Base-by-base conservation (phyloP, 2,797 vertebrate species). In the Megaceryle alcyon region DNA sequence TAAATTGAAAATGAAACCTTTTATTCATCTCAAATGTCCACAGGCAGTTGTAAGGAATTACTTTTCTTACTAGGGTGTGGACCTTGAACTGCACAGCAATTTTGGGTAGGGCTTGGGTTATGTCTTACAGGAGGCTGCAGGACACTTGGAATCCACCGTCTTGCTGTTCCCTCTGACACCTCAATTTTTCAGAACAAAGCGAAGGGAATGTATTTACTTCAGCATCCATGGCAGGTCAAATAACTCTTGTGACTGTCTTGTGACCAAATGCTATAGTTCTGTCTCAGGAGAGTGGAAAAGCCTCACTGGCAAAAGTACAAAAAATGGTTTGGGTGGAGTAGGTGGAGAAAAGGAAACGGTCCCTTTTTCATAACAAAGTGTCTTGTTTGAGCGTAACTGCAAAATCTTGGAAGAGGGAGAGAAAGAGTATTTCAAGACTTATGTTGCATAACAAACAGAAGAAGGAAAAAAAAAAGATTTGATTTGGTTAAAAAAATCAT, bases 41-140 rank as follows among this genome's bases (percentile, higher is more conserved):
- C 3, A 14, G 35, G 20, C 39, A 60, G 5, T 51, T 80, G 26
- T 12, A 51, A 70, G 31, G 46, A 35, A 57, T 76, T 39, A 6
- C 15, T 70, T 78, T 79, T 64, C 54, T 41, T 57, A 14, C 9
- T 22, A 49, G 28, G 6, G 3, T 33, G 48, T 4, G 2, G 59
- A 46, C 7, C 35, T 2, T 17, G 37, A 28, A 33, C 12, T 1
- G 1, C 1, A 4, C 0, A 16, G 31, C 25, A 46, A n/a, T 63
- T 79, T 69, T 33, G 46, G 18, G 54, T 43, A 63, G 49, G 26
- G 7, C 23, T 68, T 63, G 28, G 41, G 22, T 49, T 64, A 0
- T 69, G 68, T 41, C 31, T 77, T n/a, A 1, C 20, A 26, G 54
- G 48, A 73, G 21, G 26, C 39, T 37, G 1, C n/a, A 41, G 88